A percentile compares a stretch with the other conserved stretches of the same genome.
These are phyloP conservation scores for Crotalus viridis DNA, from an alignment of 2,113 vertebrate species.

Conservation along the genomic window DNA sequence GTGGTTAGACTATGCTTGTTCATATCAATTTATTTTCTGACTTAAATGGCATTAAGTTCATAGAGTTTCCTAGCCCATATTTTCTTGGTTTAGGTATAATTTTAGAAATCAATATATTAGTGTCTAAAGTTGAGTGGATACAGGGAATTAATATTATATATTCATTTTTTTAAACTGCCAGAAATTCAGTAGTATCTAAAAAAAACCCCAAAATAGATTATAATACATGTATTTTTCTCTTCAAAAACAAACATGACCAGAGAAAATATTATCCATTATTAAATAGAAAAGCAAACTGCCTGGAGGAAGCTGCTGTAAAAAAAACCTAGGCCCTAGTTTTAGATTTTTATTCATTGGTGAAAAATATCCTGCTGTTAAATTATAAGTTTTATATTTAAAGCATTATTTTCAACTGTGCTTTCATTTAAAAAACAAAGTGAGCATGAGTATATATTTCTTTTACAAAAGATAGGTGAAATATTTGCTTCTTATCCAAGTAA, in stretches of 20 bases:
- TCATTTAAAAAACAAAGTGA: background rate
- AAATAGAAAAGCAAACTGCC: slow-evolving; percentile 6
- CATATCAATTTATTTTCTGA: slow-evolving; percentile 20
- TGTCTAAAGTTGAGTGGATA: background rate
- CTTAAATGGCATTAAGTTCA: background rate
- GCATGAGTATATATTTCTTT: background rate
- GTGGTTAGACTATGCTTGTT: slow-evolving; percentile 29
- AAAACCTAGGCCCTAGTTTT: background rate
- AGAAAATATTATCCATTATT: slow-evolving; percentile 6
- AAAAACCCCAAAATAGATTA: background rate
- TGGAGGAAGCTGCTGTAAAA: background rate
- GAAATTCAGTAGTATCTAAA: background rate
- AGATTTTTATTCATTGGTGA: background rate
- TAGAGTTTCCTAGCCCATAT: background rate
- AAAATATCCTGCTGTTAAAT: background rate
- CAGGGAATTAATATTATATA: background rate
- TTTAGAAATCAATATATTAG: background rate
- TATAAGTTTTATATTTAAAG: slow-evolving; percentile 7
- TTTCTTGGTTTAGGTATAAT: background rate
- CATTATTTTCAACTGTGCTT: background rate
- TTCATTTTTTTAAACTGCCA: background rate
- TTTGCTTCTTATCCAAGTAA: background rate
- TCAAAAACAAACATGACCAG: background rate
- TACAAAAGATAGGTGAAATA: background rate
- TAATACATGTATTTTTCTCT: background rate